Conservation (phyloP, 1,140 invertebrate genomes). For the Carcinoscorpius rotundicauda region DNA sequence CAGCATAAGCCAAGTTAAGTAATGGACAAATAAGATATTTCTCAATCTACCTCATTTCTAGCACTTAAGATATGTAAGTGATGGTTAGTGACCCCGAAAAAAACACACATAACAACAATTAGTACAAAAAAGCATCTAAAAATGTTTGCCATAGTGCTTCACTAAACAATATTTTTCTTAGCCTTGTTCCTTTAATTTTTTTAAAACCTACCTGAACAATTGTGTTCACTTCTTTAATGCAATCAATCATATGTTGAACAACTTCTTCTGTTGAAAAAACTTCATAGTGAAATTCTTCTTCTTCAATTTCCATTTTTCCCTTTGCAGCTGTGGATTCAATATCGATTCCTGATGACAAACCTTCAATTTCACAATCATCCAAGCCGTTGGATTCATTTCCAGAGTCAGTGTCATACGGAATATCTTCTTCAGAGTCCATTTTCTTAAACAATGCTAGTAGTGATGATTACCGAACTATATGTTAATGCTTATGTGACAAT, state of each 20-base stretch:
- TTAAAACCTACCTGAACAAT: conserved; percentile 38
- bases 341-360: conserved; percentile 16
- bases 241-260: conserved; percentile 93
- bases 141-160: no score
- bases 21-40: no score
- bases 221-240: conserved; percentile 76
- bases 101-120: no score
- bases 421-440: conserved; percentile 19
- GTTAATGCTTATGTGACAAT: no score
- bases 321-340: conserved; percentile 13
- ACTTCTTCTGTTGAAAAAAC: conserved; percentile 91
- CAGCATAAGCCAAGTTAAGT: no score
- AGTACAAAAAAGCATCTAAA: no score
- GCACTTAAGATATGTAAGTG: no score
- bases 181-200: no score
- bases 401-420: conserved; percentile 16
- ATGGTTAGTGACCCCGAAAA: no score
- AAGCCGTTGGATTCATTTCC: conserved; percentile 19
- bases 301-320: conserved; percentile 32
- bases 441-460: background rate
- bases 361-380: conserved; percentile 10
- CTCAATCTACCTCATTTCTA: no score
- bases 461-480: no score
- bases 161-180: no score
- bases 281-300: conserved; percentile 72